Base-by-base conservation (phyloP, 2,113 vertebrate genomes). In the Calyptomena viridis region DNA sequence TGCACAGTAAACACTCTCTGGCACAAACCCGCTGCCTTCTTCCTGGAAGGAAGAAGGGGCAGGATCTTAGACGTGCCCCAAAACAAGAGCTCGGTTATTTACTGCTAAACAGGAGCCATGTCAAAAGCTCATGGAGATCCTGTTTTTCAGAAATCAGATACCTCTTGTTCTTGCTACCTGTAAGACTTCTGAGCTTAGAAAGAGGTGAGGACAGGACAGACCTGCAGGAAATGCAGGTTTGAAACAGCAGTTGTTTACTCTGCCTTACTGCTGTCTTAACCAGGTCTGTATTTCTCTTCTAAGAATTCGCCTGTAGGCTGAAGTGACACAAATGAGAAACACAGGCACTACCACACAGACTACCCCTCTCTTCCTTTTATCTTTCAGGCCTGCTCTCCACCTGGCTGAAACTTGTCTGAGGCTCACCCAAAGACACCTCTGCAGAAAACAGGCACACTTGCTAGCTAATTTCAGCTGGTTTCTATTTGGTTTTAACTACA, bases 321-420 rank as follows among this genome's bases (percentile, higher is more conserved):
- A 59, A 24, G 71, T 18, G 62, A 71, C 59, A 52, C 50, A 90
- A 94, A 93, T 53, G 31, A 96, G 94, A 96, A 93, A 39, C 76
- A 95, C 73, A 68, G 76, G 90, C 71, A 69, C 62, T 16, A 28
- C 9, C 11, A 7, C 42, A 52, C 69, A 64, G 80, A 50, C 90
- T 58, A 23, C 86, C 92, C 28, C 20, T 74, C 93, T 94, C 96
- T 95, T 93, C 91, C 97, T 97, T 96, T 96, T 97, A 35, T 90
- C 96, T 98, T 98, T 93, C 97, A 98, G 98, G 89, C 97, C 95
- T 96, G 95, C 96, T 94, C 90, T 94, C 94, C 91, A 81, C 95
- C 91, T 87, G 28, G 85, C 94, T 91, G 95, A 93, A 96, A 75
- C 91, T 71, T 89, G 84, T 66, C 90, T 89, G 96, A 94, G 91